phyloP scores from a whole-genome alignment of 2,888 invertebrate genomes.

The Subacronicta megacephala region DNA sequence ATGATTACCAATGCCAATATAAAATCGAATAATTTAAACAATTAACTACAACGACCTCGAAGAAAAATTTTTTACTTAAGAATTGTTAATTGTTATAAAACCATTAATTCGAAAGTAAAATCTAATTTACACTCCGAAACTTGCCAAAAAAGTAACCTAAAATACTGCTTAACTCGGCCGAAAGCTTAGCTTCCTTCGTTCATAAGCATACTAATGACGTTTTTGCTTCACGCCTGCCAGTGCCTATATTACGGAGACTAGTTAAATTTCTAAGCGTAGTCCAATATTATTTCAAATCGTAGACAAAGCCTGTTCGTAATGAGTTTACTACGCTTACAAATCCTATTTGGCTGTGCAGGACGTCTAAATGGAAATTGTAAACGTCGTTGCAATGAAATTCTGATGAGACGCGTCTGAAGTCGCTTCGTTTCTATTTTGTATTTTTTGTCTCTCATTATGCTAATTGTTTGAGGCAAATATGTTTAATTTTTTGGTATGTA shows the following conservation, averaged over 20 bases:
- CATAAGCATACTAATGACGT: slow-evolving; percentile 57
- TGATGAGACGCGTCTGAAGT: slow-evolving; percentile 53
- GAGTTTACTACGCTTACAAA: slow-evolving; percentile 70
- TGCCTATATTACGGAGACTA: slow-evolving; percentile 35
- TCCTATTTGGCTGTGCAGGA: slow-evolving; percentile 58
- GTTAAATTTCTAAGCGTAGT: slow-evolving; percentile 56
- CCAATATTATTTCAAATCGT: slow-evolving; percentile 64
- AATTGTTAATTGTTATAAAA: slow-evolving; percentile 35
- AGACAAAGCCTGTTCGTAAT: slow-evolving; percentile 67
- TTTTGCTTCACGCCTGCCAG: slow-evolving; percentile 26
- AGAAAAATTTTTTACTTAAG: not conserved
- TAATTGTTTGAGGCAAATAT: slow-evolving; percentile 48
- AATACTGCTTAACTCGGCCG: slow-evolving; percentile 35
- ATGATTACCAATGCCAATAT: not conserved
- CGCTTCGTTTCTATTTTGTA: slow-evolving; percentile 29
- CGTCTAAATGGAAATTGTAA: slow-evolving; percentile 58
- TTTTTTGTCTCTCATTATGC: slow-evolving; percentile 45
- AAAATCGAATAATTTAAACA: not conserved
- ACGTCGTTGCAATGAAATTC: slow-evolving; percentile 60
- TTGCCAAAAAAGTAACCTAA: slow-evolving; percentile 41
- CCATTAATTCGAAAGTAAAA: slow-evolving; percentile 4
- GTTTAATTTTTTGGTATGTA: slow-evolving; percentile 33
- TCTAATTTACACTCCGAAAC: slow-evolving; percentile 13
- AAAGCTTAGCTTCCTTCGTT: slow-evolving; percentile 16
- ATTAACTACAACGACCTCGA: too few species aligned